Evolutionary conservation across 2,888 invertebrate genomes (phyloP).

Genomic region (Pyrrhia umbra): DNA sequence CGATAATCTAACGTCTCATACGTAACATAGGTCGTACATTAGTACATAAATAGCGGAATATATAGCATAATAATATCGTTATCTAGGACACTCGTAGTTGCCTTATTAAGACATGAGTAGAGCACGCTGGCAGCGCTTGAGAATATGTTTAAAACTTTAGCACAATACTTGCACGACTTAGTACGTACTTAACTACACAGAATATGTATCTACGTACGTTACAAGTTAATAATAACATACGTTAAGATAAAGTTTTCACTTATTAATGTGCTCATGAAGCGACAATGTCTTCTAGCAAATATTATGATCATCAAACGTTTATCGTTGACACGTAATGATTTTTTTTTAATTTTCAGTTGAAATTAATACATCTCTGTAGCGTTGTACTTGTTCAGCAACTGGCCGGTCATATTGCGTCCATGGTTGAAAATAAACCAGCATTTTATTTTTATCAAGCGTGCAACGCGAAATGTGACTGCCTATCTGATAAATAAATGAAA

Average conservation of each 20-base stretch:
- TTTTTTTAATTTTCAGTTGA: slow-evolving; percentile 43
- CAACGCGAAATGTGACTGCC: slow-evolving; percentile 71
- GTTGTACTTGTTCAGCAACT: slow-evolving; percentile 25
- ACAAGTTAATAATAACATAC: slow-evolving; percentile 17
- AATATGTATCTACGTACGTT: background rate
- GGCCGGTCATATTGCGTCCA: slow-evolving; percentile 50
- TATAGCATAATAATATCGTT: slow-evolving; percentile 33
- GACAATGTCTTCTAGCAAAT: slow-evolving; percentile 40
- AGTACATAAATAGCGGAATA: slow-evolving; percentile 27
- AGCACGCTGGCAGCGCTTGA: slow-evolving; percentile 10
- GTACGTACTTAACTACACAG: slow-evolving; percentile 3
- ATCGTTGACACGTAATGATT: slow-evolving; percentile 26
- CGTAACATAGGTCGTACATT: slow-evolving; percentile 7
- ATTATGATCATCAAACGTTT: slow-evolving; percentile 52
- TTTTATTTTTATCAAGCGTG: slow-evolving; percentile 77
- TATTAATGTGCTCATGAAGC: slow-evolving; percentile 2
- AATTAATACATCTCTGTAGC: slow-evolving; percentile 38
- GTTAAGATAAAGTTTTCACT: slow-evolving; percentile 9
- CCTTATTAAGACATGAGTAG: slow-evolving; percentile 16
- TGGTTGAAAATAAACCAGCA: slow-evolving; percentile 71
- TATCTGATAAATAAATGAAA: slow-evolving; percentile 81
- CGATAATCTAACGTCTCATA: slow-evolving; percentile 34
- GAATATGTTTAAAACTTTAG: slow-evolving; percentile 13
- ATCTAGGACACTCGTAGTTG: slow-evolving; percentile 17
- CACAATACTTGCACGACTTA: slow-evolving; percentile 8